Evolutionary conservation across 92 coral and sea anemone genomes (phyloP).

Genomic region (Isaurus tuberculatus): DNA sequence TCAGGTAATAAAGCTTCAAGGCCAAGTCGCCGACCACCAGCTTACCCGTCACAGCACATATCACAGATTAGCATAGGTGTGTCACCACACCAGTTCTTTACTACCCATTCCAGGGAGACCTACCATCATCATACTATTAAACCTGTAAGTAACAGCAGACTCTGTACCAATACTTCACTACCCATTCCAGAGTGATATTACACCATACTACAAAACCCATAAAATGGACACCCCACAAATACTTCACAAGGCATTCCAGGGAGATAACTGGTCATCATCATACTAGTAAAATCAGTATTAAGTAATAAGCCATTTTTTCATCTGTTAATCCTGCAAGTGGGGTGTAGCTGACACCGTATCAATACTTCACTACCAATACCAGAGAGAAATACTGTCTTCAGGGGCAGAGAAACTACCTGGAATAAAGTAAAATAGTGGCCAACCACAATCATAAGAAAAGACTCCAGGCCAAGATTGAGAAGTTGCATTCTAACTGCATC

Average conservation of each 20-base stretch:
- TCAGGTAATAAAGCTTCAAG: constrained; percentile 75
- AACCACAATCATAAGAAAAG: too few relatives aligned
- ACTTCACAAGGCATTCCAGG: too few relatives aligned
- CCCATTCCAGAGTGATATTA: constrained; percentile 71
- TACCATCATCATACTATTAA: constrained; percentile 59
- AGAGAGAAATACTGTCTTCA: neutral
- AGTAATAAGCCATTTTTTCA: too few relatives aligned
- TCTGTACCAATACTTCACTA: constrained; percentile 63
- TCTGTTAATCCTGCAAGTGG: too few relatives aligned
- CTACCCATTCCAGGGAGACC: constrained; percentile 75
- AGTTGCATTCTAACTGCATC: too few relatives aligned
- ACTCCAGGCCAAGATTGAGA: too few relatives aligned
- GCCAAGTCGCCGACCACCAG: constrained; percentile 76
- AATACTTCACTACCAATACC: constrained; percentile 45
- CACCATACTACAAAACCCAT: constrained; percentile 68
- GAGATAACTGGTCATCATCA: too few relatives aligned
- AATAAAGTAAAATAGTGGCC: too few relatives aligned
- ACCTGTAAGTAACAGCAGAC: constrained; percentile 64
- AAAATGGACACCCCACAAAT: constrained; percentile 5
- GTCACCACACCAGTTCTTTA: constrained; percentile 57
- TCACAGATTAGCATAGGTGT: constrained; percentile 88
- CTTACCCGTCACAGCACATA: constrained; percentile 88
- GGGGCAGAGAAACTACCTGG: too few relatives aligned
- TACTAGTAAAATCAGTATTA: neutral
- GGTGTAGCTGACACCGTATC: constrained; percentile 39